Conservation (phyloP, 2,113 vertebrate species). For the Brienomyrus longianalis region DNA sequence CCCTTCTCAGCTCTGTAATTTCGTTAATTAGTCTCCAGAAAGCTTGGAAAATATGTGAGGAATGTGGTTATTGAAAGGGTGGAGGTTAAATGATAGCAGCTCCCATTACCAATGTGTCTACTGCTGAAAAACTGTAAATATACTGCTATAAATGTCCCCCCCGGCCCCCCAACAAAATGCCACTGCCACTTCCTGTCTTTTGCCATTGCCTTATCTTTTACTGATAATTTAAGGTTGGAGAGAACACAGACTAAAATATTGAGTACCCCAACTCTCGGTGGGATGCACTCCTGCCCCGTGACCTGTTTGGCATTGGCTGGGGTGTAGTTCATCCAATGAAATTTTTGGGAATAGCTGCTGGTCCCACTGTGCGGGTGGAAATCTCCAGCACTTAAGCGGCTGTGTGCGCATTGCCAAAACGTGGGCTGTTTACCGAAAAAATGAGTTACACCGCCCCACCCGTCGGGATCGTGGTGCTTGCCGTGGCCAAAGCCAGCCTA, state of each 20-base stretch:
- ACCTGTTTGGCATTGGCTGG: not conserved
- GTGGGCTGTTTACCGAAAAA: not conserved
- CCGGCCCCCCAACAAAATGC: not conserved
- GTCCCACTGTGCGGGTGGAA: not conserved
- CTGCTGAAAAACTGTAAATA: conserved; percentile 22
- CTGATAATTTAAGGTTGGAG: conserved; percentile 15
- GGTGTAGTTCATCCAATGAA: not conserved
- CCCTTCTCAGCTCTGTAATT: conserved; percentile 34
- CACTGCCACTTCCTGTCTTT: conserved; percentile 19
- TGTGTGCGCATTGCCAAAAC: conserved; percentile 7
- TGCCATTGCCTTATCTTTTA: conserved; percentile 11
- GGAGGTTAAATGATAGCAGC: conserved; percentile 17
- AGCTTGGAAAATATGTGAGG: conserved; percentile 35
- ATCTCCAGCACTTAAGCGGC: not conserved
- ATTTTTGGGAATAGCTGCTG: not conserved
- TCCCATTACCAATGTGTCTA: not conserved
- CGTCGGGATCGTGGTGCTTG: not conserved
- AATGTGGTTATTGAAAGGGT: conserved; percentile 36
- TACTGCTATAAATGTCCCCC: conserved; percentile 13
- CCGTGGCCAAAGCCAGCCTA: not conserved
- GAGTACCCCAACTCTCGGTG: not conserved
- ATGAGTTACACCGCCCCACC: not conserved
- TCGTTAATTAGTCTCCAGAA: conserved; percentile 39
- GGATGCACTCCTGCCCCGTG: not conserved
- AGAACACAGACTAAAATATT: not conserved